Evolutionary conservation across 2,113 vertebrate genomes (phyloP).

Genomic region (Nesoenas mayeri): DNA sequence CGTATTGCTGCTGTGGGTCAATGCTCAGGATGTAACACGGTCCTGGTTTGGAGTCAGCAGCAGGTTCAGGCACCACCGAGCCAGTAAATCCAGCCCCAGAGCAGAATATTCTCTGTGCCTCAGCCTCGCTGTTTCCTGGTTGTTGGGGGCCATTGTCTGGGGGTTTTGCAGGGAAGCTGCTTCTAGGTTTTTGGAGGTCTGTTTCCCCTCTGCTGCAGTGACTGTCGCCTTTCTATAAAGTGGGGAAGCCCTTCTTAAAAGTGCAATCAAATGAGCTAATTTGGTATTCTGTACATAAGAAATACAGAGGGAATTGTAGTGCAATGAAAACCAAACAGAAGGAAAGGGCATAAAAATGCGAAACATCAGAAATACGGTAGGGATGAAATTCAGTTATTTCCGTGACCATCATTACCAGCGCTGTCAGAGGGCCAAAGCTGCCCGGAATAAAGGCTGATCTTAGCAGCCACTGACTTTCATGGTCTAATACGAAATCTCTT

Average conservation of each 20-base stretch:
- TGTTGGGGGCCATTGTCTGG: neutral
- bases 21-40: neutral
- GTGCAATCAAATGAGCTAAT: neutral
- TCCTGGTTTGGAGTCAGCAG: neutral
- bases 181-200: neutral
- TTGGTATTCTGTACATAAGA: neutral
- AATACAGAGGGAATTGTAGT: neutral
- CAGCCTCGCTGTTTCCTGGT: neutral
- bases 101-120: fast-evolving
- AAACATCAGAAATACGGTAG: neutral
- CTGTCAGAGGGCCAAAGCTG: neutral
- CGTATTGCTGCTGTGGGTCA: fast-evolving
- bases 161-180: neutral
- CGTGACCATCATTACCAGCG: neutral
- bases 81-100: neutral
- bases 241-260: neutral
- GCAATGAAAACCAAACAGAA: neutral
- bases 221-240: neutral
- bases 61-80: neutral
- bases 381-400: slow-evolving; percentile 18
- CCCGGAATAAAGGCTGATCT: slow-evolving; percentile 27
- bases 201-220: neutral
- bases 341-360: slow-evolving; percentile 6
- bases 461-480: neutral
- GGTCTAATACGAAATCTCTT: slow-evolving; percentile 22